Evolutionary conservation across 2,888 invertebrate species (phyloP), one percentile per base, ranked within the genome.

Genomic region (Serrognathus titanus): DNA sequence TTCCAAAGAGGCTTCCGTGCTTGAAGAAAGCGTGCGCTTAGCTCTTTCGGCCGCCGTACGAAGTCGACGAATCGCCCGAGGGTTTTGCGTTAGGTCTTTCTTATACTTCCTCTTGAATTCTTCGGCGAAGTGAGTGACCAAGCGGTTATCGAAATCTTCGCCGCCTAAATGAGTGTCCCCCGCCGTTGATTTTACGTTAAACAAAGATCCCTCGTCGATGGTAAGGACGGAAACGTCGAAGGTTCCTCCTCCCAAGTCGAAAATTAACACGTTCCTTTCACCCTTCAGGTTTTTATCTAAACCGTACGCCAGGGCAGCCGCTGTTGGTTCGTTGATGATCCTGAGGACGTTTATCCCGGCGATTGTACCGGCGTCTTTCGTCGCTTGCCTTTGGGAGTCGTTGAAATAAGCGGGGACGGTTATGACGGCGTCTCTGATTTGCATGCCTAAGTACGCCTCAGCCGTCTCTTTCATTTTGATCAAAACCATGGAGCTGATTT

Each of bases 161-260:
- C 90, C 90, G 16, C 90, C 90, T 51, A 91, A 81, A 72, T 91
- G 92, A 4, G 92, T 92, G 72, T 93, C 92, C 36, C 92, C 92
- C 36, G 90, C 89, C 2, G 91, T 93, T 0, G 92, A 81, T 73
- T 85, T 88, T 3, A 91, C 93, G 75, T 91, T 90, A 72, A 91
- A 92, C 24, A 84, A 72, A 1, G 83, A 83, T 1, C 90, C 83
- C 76, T 92, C 90, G 71, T 90, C 90, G 71, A 92, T 92, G 49
- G 89, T 89, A 46, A 93, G 78, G 60, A 92, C 85, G 49, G 92
- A 92, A 2, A 92, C 92, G 77, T 92, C 92, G 74, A 92, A 90
- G 11, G 90, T 90, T 46, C 80, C 80, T 45, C 79, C 79, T 12
- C 85, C 85, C 57, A 86, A 78, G 70, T 86, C 86, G 71, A 86